phyloP scores from a whole-genome alignment of 2,797 vertebrate species.

The Hydrophis major region DNA sequence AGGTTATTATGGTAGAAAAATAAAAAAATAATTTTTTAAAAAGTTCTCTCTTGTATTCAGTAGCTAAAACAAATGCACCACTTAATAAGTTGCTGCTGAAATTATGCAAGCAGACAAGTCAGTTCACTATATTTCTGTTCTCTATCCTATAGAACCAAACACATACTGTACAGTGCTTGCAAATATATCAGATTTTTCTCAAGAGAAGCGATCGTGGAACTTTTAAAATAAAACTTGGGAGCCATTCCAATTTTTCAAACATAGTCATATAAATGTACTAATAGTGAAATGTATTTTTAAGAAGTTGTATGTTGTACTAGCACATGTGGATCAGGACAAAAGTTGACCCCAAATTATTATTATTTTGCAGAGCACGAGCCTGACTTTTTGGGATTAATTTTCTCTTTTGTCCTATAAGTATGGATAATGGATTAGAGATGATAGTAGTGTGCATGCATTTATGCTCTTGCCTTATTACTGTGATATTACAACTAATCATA shows the following conservation, averaged over 20 bases:
- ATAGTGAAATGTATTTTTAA: not conserved
- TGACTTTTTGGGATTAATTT: not conserved
- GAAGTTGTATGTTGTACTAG: not conserved
- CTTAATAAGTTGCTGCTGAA: not conserved
- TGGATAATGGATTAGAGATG: not conserved
- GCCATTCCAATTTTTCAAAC: not conserved
- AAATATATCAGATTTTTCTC: not conserved
- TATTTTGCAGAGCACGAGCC: not conserved
- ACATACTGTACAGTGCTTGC: not conserved
- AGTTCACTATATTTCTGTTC: not conserved
- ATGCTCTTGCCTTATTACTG: not conserved
- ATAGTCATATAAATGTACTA: not conserved
- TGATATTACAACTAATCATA: not conserved
- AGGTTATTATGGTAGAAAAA: slow-evolving; percentile 1
- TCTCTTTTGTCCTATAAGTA: not conserved
- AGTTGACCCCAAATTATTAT: not conserved
- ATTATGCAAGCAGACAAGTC: not conserved
- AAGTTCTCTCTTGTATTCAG: not conserved
- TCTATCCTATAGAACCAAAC: not conserved
- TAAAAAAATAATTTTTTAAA: not conserved
- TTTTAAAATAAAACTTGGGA: not conserved
- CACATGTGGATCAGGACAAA: not conserved
- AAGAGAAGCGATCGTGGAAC: not conserved
- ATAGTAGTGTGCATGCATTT: not conserved
- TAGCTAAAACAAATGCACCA: not conserved